phyloP scores from a whole-genome alignment of 2,113 vertebrate species.

The Dipodomys merriami region DNA sequence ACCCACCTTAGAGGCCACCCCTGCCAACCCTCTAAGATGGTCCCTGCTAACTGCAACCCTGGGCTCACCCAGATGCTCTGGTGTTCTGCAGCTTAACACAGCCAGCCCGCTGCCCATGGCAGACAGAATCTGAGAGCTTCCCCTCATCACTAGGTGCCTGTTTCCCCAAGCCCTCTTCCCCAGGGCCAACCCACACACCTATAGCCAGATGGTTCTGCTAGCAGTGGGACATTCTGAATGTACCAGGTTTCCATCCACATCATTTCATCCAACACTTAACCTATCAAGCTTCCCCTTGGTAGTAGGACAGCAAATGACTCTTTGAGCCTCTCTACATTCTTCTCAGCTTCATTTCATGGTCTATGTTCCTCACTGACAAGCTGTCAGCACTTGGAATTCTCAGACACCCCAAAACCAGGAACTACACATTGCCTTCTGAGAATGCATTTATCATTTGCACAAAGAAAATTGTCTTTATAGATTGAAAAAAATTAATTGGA shows the following conservation, averaged over 20 bases:
- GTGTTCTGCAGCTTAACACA: neutral
- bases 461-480: neutral
- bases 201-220: accelerated
- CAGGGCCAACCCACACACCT: neutral
- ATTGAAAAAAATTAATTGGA: neutral
- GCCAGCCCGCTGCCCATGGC: neutral
- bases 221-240: neutral
- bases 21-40: neutral
- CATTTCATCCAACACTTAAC: neutral
- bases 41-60: neutral
- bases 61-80: neutral
- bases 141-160: too few relatives aligned
- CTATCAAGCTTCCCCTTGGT: accelerated
- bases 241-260: neutral
- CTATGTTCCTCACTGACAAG: neutral
- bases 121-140: accelerated
- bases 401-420: neutral
- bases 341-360: neutral
- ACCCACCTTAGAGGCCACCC: neutral
- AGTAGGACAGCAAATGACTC: neutral
- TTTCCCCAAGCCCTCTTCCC: too few relatives aligned
- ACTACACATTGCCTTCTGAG: neutral
- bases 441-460: neutral
- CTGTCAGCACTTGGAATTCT: neutral
- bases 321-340: neutral